Evolutionary conservation across 2,888 invertebrate species (phyloP).

Genomic region (Caenorhabditis wallacei): DNA sequence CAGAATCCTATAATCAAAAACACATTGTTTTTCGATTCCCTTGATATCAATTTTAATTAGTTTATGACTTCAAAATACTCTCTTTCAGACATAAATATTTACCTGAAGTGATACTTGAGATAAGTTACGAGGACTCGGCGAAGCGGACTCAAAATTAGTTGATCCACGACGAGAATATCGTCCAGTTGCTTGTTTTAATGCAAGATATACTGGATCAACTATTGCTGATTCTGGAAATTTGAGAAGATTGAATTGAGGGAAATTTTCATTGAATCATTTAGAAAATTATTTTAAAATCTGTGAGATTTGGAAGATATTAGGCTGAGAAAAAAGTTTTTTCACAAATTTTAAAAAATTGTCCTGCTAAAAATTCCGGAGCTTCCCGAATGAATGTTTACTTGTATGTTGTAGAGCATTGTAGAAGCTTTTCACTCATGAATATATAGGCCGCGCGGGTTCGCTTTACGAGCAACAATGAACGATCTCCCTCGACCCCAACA

Average conservation of each 20-base stretch:
- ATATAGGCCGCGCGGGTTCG: too few species aligned
- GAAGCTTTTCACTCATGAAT: too few species aligned
- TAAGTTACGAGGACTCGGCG: slow-evolving; percentile 81
- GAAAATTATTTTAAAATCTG: slow-evolving; percentile 2
- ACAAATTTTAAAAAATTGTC: too few species aligned
- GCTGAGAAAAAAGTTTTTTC: too few species aligned
- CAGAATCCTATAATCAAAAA: slow-evolving; percentile 77
- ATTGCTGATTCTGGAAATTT: slow-evolving; percentile 41
- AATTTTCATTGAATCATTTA: too few species aligned
- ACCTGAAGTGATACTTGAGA: slow-evolving; percentile 82
- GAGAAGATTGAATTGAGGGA: background rate
- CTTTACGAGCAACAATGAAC: too few species aligned
- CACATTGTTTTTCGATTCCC: slow-evolving; percentile 9
- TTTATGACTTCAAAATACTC: too few species aligned
- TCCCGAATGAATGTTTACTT: too few species aligned
- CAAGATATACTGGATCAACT: slow-evolving; percentile 82
- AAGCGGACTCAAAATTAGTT: slow-evolving; percentile 77
- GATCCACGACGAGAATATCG: slow-evolving; percentile 80
- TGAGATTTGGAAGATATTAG: background rate
- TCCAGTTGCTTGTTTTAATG: slow-evolving; percentile 81
- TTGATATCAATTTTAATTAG: background rate
- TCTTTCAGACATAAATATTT: slow-evolving; percentile 25
- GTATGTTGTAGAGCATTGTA: too few species aligned
- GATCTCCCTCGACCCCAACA: too few species aligned
- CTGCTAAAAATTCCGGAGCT: too few species aligned